phyloP scores from a whole-genome alignment of 64 coral and sea anemone genomes.

The Montipora efflorescens region DNA sequence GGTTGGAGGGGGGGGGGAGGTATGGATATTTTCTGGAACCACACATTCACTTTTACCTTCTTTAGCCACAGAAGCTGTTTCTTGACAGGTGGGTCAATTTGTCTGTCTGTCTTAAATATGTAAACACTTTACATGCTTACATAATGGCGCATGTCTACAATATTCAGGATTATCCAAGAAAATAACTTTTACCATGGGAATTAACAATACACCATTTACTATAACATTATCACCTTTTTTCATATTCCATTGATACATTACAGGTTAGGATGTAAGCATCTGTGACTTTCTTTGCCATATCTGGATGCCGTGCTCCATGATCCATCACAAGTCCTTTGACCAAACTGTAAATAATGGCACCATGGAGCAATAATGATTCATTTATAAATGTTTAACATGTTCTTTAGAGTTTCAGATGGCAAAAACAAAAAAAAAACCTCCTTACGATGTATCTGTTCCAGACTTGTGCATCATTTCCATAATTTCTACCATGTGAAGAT shows the following conservation, averaged over 20 bases:
- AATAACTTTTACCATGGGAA: no score
- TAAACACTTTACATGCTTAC: no score
- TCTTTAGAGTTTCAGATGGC: background rate
- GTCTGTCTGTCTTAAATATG: no score
- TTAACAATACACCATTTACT: no score
- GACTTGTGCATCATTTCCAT: slow-evolving; percentile 99
- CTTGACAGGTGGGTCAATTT: no score
- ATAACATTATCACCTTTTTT: slow-evolving; percentile 70
- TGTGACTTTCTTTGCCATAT: slow-evolving; percentile 86
- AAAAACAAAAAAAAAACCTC: background rate
- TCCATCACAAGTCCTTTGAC: slow-evolving; percentile 97
- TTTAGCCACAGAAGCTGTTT: no score
- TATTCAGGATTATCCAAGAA: no score
- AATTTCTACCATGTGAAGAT: slow-evolving; percentile 98
- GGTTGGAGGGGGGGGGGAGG: no score
- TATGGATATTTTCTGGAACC: no score
- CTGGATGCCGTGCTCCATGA: slow-evolving; percentile 95
- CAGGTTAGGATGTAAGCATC: slow-evolving; percentile 95
- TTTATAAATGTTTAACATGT: no score
- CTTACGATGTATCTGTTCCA: slow-evolving; percentile 89
- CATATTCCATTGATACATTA: slow-evolving; percentile 98
- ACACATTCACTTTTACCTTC: no score
- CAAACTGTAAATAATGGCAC: slow-evolving; percentile 40
- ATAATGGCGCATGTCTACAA: no score
- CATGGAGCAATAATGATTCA: background rate